Percentiles rank a stretch among this genome's conserved stretches.
Evolutionary conservation across 2,888 invertebrate genomes (phyloP).

Genomic region (Amorpha juglandis): DNA sequence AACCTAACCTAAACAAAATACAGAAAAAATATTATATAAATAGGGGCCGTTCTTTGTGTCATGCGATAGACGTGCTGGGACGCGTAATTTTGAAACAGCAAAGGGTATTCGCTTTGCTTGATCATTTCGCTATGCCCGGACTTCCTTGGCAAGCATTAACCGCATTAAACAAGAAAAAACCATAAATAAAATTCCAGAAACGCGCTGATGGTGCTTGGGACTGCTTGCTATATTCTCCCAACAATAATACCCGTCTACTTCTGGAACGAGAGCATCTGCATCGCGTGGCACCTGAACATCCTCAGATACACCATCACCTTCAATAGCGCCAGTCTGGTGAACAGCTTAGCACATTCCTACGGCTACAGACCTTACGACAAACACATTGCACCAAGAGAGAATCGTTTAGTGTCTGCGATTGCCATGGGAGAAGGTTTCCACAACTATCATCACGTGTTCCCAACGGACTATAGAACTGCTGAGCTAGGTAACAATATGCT

Average conservation of each 20-base stretch:
- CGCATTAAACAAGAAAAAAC: not conserved
- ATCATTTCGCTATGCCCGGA: no score
- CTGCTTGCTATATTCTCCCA: not conserved
- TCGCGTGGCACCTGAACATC: conserved; percentile 58
- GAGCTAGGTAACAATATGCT: conserved; percentile 38
- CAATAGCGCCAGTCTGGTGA: conserved; percentile 51
- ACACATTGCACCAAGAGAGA: conserved; percentile 40
- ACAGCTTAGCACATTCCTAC: conserved; percentile 84
- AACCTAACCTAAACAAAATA: no score
- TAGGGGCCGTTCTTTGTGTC: no score
- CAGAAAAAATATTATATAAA: no score
- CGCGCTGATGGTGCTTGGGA: not conserved
- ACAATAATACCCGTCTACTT: conserved; percentile 36
- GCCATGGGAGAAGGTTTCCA: conserved; percentile 50
- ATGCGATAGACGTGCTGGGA: no score
- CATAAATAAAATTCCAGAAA: not conserved
- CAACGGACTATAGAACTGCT: conserved; percentile 48
- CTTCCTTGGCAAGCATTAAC: no score
- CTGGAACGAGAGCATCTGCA: conserved; percentile 79
- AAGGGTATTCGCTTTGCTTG: no score
- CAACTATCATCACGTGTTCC: conserved; percentile 48
- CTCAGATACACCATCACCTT: conserved; percentile 80
- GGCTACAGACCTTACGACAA: conserved; percentile 66
- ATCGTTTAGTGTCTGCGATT: conserved; percentile 34
- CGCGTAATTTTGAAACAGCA: no score